Conservation (phyloP, 2,888 invertebrate genomes). For the Melinopterus prodromus region DNA sequence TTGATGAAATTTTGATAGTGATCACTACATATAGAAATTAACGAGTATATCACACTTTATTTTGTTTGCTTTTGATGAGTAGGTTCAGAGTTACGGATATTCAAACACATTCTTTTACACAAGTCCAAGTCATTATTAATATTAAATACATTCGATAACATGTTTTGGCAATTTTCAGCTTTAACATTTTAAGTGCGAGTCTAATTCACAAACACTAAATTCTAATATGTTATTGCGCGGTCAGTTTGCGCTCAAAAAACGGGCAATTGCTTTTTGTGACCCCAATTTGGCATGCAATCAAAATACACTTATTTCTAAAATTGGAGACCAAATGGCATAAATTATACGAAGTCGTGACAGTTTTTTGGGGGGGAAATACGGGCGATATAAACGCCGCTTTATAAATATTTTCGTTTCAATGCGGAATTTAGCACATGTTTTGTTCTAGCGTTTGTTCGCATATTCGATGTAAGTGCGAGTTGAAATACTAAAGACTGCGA, state of each 20-base stretch:
- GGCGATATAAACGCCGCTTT: neutral
- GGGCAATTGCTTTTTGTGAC: neutral
- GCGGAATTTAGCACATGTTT: neutral
- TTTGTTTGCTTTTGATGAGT: too few relatives aligned
- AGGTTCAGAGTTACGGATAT: too few relatives aligned
- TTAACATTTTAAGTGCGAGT: neutral
- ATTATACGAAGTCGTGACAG: neutral
- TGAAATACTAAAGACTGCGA: neutral
- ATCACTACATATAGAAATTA: too few relatives aligned
- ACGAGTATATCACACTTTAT: too few relatives aligned
- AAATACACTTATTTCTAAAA: neutral
- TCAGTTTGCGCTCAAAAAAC: neutral
- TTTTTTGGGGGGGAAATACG: neutral
- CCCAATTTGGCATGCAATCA: neutral
- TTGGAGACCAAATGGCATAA: slow-evolving; percentile 4
- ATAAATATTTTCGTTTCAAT: neutral
- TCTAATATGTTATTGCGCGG: neutral
- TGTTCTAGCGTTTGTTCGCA: neutral
- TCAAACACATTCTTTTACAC: too few relatives aligned
- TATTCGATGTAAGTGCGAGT: neutral
- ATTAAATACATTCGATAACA: too few relatives aligned
- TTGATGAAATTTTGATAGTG: too few relatives aligned
- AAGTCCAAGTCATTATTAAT: too few relatives aligned
- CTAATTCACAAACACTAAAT: neutral
- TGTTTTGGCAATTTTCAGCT: too few relatives aligned